Evolutionary conservation across 1,140 invertebrate genomes (phyloP), one percentile per base, ranked within the genome.

Genomic region (Cyclina sinensis): DNA sequence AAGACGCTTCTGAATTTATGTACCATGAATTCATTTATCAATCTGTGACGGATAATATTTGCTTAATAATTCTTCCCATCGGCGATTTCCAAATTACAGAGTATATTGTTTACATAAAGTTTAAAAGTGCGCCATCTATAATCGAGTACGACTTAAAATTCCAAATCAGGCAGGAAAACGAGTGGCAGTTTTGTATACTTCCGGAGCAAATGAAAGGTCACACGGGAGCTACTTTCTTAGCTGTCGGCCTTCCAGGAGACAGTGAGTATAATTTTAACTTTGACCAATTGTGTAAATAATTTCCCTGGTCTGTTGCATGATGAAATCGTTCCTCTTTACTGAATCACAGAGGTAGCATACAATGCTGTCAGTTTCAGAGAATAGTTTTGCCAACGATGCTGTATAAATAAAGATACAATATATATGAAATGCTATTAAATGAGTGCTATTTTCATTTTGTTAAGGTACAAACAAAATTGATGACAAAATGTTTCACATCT

Each of bases 1-100:
- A 83, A 12, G 80, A 83, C 21, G 80, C 80, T 24, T 83, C 80
- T 7, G 39, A 68, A 46, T 83, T 85, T 74, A 43, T 62, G 48
- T 76, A 74, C 21, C 82, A 85, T 54, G 32, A 18, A 11, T 85
- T 85, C 37, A 30, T 74, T 0, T 85, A 85, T 57, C 62, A 70
- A 32, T 51, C 48, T 24, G 32, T 5, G 7, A 85, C 46, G 30
- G 82, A 85, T n/a, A 37, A 46, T 51, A 43, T 85, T n/a, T 85
- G 82, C 35, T 3, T 85, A 21, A 74, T 54, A 14, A 32, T 85
- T 2, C n/a, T 35, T 27, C 82, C 82, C 2, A 3, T 74, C 18
- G 43, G 30, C 16, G 24, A 32, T 30, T 18, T 9, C 1, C 48
- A 32, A 18, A 35, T 85, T 16, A 74, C 43, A 21, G 0, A 18